These are phyloP conservation scores for Saxicola maurus DNA, from an alignment of 2,797 vertebrate genomes.

Conservation along the genomic window DNA sequence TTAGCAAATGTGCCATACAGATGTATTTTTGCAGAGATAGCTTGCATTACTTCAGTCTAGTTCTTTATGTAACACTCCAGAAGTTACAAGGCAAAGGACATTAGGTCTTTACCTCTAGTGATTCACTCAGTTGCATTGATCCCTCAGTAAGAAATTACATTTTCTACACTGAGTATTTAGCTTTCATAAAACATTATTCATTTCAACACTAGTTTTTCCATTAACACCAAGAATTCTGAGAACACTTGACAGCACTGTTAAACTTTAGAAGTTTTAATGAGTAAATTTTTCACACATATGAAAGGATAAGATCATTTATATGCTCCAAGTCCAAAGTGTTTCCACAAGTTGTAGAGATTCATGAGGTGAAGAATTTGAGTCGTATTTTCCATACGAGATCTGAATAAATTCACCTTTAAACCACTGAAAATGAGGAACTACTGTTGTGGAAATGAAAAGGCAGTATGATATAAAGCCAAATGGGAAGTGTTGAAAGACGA, in stretches of 20 bases:
- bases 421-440: background rate
- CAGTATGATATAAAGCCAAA: background rate
- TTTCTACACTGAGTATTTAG: background rate
- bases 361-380: background rate
- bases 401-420: background rate
- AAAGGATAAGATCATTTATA: background rate
- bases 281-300: background rate
- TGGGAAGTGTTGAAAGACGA: background rate
- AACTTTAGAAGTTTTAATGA: constrained; percentile 10
- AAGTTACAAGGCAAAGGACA: background rate
- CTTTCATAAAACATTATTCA: background rate
- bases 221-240: background rate
- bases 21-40: background rate
- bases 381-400: background rate
- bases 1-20: background rate
- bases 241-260: background rate
- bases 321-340: background rate
- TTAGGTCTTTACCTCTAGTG: background rate
- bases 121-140: background rate
- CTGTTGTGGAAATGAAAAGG: background rate
- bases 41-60: background rate
- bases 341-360: background rate
- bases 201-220: background rate
- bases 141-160: background rate
- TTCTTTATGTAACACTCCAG: background rate